phyloP scores from a whole-genome alignment of 2,113 vertebrate genomes.

The Mugil cephalus region DNA sequence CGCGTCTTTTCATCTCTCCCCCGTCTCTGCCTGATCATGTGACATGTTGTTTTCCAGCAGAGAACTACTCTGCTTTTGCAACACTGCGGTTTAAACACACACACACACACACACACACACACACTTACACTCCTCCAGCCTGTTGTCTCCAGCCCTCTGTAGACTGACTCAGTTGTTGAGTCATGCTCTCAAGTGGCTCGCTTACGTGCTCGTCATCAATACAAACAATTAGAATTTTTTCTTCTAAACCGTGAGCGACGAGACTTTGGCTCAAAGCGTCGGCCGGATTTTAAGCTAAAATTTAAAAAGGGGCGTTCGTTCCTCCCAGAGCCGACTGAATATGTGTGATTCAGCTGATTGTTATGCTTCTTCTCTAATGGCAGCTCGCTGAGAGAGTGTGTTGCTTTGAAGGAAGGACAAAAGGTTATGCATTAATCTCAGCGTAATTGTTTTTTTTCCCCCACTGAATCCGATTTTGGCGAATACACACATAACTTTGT shows the following conservation, averaged over 20 bases:
- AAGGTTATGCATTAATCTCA: background rate
- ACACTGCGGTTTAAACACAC: background rate
- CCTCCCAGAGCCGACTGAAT: background rate
- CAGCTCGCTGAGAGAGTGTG: too few relatives aligned
- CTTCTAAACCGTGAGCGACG: background rate
- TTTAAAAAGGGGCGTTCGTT: background rate
- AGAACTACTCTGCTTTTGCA: slow-evolving; percentile 21
- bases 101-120: too few relatives aligned
- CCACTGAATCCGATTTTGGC: too few relatives aligned
- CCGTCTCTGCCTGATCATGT: background rate
- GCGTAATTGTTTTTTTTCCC: too few relatives aligned
- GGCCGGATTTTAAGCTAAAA: background rate
- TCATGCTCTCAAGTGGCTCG: slow-evolving; percentile 3
- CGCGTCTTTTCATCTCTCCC: background rate
- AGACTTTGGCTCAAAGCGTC: background rate
- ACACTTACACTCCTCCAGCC: slow-evolving; percentile 11
- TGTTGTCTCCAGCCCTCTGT: slow-evolving; percentile 30
- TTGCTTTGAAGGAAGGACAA: too few relatives aligned
- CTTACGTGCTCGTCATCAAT: slow-evolving; percentile 12
- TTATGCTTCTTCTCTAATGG: too few relatives aligned
- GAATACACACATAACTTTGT: background rate
- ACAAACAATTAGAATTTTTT: slow-evolving; percentile 7
- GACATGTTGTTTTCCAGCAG: slow-evolving; percentile 7
- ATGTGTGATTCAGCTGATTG: background rate
- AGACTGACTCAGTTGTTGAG: slow-evolving; percentile 40